Percentiles rank a stretch among this genome's conserved stretches.
Evolutionary conservation across 2,797 vertebrate species (phyloP).

Genomic region (Antrozous pallidus): DNA sequence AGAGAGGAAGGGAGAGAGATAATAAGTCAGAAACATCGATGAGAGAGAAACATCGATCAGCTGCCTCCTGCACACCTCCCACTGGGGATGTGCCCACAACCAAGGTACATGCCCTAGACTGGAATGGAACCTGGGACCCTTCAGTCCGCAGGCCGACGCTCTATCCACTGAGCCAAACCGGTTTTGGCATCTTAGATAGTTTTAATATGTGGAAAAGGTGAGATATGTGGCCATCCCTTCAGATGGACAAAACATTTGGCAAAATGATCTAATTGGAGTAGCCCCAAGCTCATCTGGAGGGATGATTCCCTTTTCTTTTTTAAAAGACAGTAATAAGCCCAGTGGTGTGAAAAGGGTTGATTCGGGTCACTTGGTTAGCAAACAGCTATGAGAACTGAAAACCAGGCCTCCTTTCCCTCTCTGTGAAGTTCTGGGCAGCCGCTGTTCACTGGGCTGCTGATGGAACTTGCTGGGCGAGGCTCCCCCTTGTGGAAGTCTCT

Average conservation of each 20-base stretch:
- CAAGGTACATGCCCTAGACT: too few relatives aligned
- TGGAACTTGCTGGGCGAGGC: conserved; percentile 30
- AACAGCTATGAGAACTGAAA: not conserved
- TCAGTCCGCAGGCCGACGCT: too few relatives aligned
- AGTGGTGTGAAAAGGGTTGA: not conserved
- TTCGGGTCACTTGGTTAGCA: not conserved
- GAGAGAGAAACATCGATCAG: too few relatives aligned
- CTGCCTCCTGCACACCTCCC: too few relatives aligned
- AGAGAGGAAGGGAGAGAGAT: too few relatives aligned
- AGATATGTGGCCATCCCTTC: rapidly evolving
- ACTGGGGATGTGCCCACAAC: too few relatives aligned
- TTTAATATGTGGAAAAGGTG: rapidly evolving
- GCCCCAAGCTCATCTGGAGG: not conserved
- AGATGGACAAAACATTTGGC: not conserved
- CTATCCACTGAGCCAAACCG: too few relatives aligned
- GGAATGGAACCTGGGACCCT: too few relatives aligned
- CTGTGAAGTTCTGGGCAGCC: rapidly evolving
- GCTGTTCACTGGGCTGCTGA: rapidly evolving
- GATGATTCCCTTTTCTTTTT: not conserved
- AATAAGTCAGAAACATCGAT: too few relatives aligned
- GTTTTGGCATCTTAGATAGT: too few relatives aligned
- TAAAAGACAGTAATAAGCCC: not conserved
- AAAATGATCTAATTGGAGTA: not conserved
- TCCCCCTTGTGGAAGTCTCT: conserved; percentile 73
- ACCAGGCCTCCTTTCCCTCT: not conserved